Evolutionary conservation across 2,113 vertebrate genomes (phyloP).

Genomic region (Scortum barcoo): DNA sequence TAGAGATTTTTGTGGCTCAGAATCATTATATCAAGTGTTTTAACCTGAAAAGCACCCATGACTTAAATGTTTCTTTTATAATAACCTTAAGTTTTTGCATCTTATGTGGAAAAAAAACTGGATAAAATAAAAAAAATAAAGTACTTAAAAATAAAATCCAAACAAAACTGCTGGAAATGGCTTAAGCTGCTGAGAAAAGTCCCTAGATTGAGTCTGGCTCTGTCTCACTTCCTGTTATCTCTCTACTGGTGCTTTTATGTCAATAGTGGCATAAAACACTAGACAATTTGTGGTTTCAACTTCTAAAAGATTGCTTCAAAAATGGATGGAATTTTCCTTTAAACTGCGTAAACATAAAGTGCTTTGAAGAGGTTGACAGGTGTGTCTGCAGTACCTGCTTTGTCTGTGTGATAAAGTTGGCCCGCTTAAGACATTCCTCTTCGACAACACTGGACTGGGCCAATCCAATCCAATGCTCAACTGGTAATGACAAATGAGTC

Average conservation of each 20-base stretch:
- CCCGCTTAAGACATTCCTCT: constrained; percentile 82
- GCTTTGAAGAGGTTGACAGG: not conserved
- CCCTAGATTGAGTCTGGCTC: not conserved
- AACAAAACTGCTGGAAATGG: too few relatives aligned
- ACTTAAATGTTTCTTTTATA: too few relatives aligned
- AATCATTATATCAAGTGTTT: not conserved
- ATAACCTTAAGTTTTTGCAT: too few relatives aligned
- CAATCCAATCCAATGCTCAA: constrained; percentile 78
- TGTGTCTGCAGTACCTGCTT: constrained; percentile 65
- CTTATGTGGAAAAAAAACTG: too few relatives aligned
- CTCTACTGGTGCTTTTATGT: too few relatives aligned
- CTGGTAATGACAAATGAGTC: constrained; percentile 72
- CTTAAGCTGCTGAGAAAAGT: not conserved
- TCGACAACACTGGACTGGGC: constrained; percentile 79
- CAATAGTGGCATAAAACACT: too few relatives aligned
- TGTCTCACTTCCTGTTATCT: too few relatives aligned
- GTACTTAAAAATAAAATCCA: not conserved
- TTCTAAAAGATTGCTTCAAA: too few relatives aligned
- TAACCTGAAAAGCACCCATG: too few relatives aligned
- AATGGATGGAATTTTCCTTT: too few relatives aligned
- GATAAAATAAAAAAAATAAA: not conserved
- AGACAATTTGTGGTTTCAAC: too few relatives aligned
- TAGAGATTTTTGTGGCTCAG: not conserved
- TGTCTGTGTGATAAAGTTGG: constrained; percentile 82
- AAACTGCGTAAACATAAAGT: not conserved